These are phyloP conservation scores for Cebus imitator DNA, from an alignment of 2,113 vertebrate species.

Conservation along the genomic window DNA sequence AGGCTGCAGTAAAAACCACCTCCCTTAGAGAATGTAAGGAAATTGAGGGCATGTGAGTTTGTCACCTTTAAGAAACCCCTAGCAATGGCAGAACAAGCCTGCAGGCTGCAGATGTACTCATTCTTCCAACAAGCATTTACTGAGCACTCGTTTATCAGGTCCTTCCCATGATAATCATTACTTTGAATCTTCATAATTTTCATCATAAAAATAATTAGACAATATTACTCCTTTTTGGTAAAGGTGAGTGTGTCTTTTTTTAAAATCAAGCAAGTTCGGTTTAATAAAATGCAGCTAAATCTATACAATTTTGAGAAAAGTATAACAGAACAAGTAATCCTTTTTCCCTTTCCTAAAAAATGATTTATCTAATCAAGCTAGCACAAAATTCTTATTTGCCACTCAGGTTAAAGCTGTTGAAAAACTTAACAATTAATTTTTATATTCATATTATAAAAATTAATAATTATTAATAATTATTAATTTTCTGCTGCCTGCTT, in stretches of 20 bases:
- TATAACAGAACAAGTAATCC: not conserved
- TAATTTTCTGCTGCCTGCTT: constrained; percentile 10
- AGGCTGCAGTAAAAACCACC: not conserved
- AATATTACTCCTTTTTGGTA: not conserved
- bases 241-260: not conserved
- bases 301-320: not conserved
- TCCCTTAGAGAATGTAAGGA: not conserved
- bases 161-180: not conserved
- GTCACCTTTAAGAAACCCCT: not conserved
- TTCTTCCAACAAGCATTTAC: not conserved
- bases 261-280: not conserved
- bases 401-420: constrained; percentile 1
- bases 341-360: not conserved
- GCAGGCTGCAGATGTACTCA: no score
- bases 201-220: not conserved
- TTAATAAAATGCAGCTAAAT: not conserved
- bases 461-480: no score
- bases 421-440: not conserved
- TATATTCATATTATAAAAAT: no score
- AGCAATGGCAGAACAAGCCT: not conserved
- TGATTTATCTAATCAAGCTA: not conserved
- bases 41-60: not conserved
- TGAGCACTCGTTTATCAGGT: not conserved
- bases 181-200: not conserved
- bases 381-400: constrained; percentile 30